Percentiles rank a stretch among this genome's conserved stretches.
These are phyloP conservation scores for Ridgeia piscesae DNA, from an alignment of 1,140 invertebrate species.

Conservation along the genomic window DNA sequence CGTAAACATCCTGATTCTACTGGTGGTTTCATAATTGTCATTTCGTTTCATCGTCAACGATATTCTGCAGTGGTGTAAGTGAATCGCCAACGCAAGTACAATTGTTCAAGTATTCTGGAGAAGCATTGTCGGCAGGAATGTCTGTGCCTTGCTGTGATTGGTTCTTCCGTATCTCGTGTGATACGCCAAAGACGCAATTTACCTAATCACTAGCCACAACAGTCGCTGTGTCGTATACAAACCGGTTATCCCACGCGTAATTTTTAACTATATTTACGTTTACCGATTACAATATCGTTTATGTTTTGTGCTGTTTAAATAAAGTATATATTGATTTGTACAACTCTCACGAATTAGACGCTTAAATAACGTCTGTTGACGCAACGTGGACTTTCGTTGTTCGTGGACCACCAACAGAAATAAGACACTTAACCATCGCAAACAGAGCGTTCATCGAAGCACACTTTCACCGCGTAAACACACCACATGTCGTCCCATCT, in stretches of 20 bases:
- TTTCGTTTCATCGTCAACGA: background rate
- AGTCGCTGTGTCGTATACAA: background rate
- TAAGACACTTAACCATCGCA: background rate
- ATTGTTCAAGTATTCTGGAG: background rate
- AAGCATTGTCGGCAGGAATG: background rate
- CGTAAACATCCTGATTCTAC: background rate
- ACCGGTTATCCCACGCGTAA: background rate
- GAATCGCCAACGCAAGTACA: background rate
- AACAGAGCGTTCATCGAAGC: no score
- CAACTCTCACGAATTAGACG: background rate
- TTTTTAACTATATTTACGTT: no score
- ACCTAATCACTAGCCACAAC: background rate
- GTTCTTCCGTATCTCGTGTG: background rate
- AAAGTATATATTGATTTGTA: no score
- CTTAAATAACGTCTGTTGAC: background rate
- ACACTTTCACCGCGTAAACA: background rate
- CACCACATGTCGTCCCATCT: background rate
- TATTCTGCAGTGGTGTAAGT: background rate
- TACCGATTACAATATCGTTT: no score
- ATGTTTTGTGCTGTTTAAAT: no score
- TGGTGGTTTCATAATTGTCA: background rate
- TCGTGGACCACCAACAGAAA: background rate
- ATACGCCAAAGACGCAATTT: background rate
- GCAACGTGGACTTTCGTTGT: no score
- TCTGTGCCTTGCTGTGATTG: background rate